phyloP scores from a whole-genome alignment of 2,888 invertebrate species.

The Hypolimnas misippus region DNA sequence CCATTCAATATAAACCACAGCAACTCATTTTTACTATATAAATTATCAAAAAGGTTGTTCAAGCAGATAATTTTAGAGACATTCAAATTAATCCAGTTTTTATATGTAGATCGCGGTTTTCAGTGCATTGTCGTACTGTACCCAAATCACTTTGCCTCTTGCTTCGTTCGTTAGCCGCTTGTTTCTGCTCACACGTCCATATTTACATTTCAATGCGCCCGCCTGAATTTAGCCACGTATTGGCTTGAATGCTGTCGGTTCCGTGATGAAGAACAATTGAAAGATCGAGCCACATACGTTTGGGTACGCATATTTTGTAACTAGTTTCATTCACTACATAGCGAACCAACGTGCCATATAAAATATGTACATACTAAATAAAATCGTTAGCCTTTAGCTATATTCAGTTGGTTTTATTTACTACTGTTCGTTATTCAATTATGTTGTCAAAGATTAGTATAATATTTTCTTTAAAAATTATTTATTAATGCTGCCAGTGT shows the following conservation, averaged over 20 bases:
- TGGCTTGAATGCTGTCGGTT: conserved; percentile 51
- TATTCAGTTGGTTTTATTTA: not conserved
- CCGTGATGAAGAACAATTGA: conserved; percentile 42
- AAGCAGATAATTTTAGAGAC: not conserved
- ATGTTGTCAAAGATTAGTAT: too few relatives aligned
- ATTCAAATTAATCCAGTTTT: conserved; percentile 14
- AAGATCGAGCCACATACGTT: conserved; percentile 23
- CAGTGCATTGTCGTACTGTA: conserved; percentile 41
- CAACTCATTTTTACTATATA: too few relatives aligned
- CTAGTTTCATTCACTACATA: not conserved
- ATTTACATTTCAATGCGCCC: conserved; percentile 68
- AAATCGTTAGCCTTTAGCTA: not conserved
- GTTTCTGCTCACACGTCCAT: conserved; percentile 64
- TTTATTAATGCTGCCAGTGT: too few relatives aligned
- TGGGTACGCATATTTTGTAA: conserved; percentile 6
- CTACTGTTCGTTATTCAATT: not conserved
- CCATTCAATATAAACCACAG: too few relatives aligned
- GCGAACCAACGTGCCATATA: not conserved
- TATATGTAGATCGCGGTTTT: conserved; percentile 35
- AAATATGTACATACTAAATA: conserved; percentile 4
- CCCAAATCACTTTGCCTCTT: conserved; percentile 64
- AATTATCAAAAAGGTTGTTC: too few relatives aligned
- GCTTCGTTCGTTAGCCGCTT: conserved; percentile 75
- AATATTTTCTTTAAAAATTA: too few relatives aligned
- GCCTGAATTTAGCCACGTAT: conserved; percentile 52